Evolutionary conservation across 2,888 invertebrate genomes (phyloP).

Genomic region (Acleris literana): DNA sequence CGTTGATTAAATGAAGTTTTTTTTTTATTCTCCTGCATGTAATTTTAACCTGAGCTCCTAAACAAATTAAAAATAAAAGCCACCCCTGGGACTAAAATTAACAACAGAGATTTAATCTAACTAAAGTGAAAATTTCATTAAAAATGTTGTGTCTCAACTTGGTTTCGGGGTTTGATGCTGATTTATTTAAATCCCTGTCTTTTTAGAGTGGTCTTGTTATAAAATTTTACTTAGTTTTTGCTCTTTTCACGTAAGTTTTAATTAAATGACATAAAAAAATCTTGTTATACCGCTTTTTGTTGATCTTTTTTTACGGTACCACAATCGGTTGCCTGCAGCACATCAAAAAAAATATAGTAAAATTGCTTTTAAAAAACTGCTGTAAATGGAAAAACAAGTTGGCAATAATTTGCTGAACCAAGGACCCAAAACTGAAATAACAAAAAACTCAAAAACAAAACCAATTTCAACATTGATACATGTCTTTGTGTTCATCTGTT

Average conservation of each 20-base stretch:
- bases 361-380: too few species aligned
- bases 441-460: too few species aligned
- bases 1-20: conserved; percentile 52
- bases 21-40: conserved; percentile 61
- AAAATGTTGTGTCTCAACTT: conserved; percentile 25
- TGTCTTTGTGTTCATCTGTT: too few species aligned
- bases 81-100: conserved; percentile 60
- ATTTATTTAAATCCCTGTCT: conserved; percentile 4
- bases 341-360: too few species aligned
- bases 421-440: too few species aligned
- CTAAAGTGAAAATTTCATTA: conserved; percentile 30
- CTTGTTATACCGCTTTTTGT: too few species aligned
- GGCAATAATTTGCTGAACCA: too few species aligned
- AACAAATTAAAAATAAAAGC: conserved; percentile 61
- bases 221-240: background rate
- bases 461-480: too few species aligned
- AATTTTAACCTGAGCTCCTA: conserved; percentile 55
- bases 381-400: too few species aligned
- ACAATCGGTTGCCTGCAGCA: too few species aligned
- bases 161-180: conserved; percentile 13
- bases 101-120: conserved; percentile 56
- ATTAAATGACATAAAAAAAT: background rate
- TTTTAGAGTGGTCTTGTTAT: background rate
- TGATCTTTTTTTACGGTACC: too few species aligned
- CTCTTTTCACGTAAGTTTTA: background rate